These are phyloP conservation scores for Cepaea nemoralis DNA, from an alignment of 1,140 invertebrate species.

Conservation along the genomic window DNA sequence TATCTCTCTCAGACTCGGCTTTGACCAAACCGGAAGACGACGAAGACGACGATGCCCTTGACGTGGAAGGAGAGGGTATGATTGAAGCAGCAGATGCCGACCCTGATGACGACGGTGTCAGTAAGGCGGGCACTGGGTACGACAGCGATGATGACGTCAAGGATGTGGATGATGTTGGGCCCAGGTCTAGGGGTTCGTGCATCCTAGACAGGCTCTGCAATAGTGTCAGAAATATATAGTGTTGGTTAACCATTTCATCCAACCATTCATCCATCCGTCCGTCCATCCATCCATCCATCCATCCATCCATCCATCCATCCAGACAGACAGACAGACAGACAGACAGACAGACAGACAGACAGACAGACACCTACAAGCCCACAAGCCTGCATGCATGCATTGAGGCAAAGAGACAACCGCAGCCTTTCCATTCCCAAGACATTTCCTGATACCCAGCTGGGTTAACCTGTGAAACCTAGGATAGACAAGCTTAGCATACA, in stretches of 20 bases:
- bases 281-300: no score
- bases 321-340: no score
- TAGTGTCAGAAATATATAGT: neutral
- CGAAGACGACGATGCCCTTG: neutral
- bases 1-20: slow-evolving; percentile 39
- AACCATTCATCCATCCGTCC: no score
- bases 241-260: no score
- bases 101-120: slow-evolving; percentile 23
- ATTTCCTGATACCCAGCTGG: no score
- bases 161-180: slow-evolving; percentile 13
- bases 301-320: no score
- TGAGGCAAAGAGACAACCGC: neutral
- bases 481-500: no score
- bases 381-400: slow-evolving; percentile 3
- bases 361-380: neutral
- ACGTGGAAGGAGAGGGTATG: slow-evolving; percentile 3
- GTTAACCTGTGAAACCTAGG: no score
- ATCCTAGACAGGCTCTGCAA: slow-evolving; percentile 31
- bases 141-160: slow-evolving; percentile 2
- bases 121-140: neutral
- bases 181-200: slow-evolving; percentile 34
- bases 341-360: no score
- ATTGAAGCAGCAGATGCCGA: slow-evolving; percentile 22
- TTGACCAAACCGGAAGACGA: slow-evolving; percentile 1
- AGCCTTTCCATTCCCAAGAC: no score